Conservation (phyloP, 2,113 vertebrate species). For the Mobula hypostoma region DNA sequence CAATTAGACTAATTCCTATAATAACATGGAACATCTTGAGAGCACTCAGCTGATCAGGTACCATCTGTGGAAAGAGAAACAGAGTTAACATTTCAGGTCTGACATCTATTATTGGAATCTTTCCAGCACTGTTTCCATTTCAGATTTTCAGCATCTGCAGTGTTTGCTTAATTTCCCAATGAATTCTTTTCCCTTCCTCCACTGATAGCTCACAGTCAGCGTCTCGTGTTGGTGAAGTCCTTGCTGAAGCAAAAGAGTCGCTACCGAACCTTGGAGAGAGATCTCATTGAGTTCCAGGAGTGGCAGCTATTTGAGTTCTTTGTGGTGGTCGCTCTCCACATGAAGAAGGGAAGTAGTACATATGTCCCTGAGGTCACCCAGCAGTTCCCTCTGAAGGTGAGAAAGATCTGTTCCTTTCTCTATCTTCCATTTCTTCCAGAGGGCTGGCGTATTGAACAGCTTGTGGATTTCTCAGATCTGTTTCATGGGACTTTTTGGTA, state of each 20-base stretch:
- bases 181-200: accelerated
- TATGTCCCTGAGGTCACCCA: conserved; percentile 89
- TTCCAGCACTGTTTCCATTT: too few relatives aligned
- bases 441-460: background rate
- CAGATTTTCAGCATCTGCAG: too few relatives aligned
- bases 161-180: background rate
- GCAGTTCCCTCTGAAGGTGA: conserved; percentile 88
- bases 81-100: too few relatives aligned
- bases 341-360: conserved; percentile 76
- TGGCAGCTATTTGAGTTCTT: conserved; percentile 92
- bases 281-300: conserved; percentile 77
- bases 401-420: background rate
- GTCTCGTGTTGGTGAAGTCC: conserved; percentile 83
- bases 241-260: conserved; percentile 76
- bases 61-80: too few relatives aligned
- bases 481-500: background rate
- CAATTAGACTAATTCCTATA: background rate
- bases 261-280: conserved; percentile 72
- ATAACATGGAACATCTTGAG: too few relatives aligned
- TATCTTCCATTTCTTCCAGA: background rate
- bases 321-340: conserved; percentile 84
- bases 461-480: background rate
- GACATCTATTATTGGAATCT: too few relatives aligned
- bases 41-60: too few relatives aligned
- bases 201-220: conserved; percentile 77